Base-by-base conservation (phyloP, 1,140 invertebrate genomes). In the Aricia agestis region DNA sequence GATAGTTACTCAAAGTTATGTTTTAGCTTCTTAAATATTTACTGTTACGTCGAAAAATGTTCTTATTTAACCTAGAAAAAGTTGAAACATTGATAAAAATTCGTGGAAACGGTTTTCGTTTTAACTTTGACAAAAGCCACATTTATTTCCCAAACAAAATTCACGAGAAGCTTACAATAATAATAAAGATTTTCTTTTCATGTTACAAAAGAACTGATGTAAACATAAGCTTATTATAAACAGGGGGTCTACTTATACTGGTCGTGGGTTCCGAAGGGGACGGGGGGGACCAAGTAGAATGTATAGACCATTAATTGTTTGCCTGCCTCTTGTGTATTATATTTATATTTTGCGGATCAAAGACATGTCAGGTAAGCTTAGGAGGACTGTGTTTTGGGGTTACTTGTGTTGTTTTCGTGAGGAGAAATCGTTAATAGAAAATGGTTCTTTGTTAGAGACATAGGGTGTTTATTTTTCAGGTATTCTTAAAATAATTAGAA, bases 331-430 rank as follows among this genome's bases (percentile, higher is more conserved):
- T 73, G 73, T 70, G 67, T 76, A 78, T 78, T 71, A 77, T 75
- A 75, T 78, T 76, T 74, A 72, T 76, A 72, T 76, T 74, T 41
- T 72, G 67, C 41, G 75, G 82, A 82, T 84, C 80, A 84, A 84
- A 84, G 82, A 77, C 76, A 78, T 76, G 76, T 81, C 81, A 79
- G 75, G 70, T 75, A 70, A 68, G 69, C 68, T 69, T 69, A 61
- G 68, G 68, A 61, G 68, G 68, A 36, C 59, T 18, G 18, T 18
- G 18, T 69, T 69, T 63, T 63, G 58, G 59, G 59, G 59, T 19
- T 19, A 7, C 59, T 11, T 52, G 13, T 52, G 13, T 9, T 52
- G 45, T 52, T 52, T 7, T 36, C 36, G 36, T 36, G 6, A 5
- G 2, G 36, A 36, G 36, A 9, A 36, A 36, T 36, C 6, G 36